Evolutionary conservation across 2,113 vertebrate species (phyloP).

Genomic region (Capreolus pygargus): DNA sequence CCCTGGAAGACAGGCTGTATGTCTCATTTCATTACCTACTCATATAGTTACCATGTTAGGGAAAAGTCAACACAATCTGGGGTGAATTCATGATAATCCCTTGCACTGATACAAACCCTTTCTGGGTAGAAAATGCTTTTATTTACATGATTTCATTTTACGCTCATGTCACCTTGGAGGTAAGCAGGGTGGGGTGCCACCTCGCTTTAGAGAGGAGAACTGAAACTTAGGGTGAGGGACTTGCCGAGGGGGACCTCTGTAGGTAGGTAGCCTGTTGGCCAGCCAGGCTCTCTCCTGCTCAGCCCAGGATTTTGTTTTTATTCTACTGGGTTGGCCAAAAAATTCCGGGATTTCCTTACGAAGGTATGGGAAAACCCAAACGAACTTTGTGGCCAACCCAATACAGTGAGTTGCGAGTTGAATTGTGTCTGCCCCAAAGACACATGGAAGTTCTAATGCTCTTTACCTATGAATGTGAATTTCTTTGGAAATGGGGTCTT

Average conservation of each 20-base stretch:
- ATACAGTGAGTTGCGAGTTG: neutral
- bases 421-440: neutral
- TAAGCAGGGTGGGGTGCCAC: neutral
- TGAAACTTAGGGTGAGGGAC: neutral
- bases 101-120: constrained; percentile 50
- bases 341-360: neutral
- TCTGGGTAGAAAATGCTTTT: constrained; percentile 11
- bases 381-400: neutral
- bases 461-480: neutral
- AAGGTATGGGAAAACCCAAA: accelerated
- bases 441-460: neutral
- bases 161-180: neutral
- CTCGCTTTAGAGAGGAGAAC: neutral
- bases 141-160: neutral
- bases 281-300: neutral
- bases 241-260: neutral
- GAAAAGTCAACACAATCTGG: constrained; percentile 52
- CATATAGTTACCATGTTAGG: constrained; percentile 54
- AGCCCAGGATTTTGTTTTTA: neutral
- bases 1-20: constrained; percentile 7
- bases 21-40: constrained; percentile 51
- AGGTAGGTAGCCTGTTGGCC: neutral
- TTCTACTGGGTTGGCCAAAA: neutral
- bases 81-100: constrained; percentile 49
- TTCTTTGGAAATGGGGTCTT: constrained; percentile 11